These are phyloP conservation scores for Drosophila sordidula DNA, from an alignment of 2,888 invertebrate genomes.

Conservation along the genomic window DNA sequence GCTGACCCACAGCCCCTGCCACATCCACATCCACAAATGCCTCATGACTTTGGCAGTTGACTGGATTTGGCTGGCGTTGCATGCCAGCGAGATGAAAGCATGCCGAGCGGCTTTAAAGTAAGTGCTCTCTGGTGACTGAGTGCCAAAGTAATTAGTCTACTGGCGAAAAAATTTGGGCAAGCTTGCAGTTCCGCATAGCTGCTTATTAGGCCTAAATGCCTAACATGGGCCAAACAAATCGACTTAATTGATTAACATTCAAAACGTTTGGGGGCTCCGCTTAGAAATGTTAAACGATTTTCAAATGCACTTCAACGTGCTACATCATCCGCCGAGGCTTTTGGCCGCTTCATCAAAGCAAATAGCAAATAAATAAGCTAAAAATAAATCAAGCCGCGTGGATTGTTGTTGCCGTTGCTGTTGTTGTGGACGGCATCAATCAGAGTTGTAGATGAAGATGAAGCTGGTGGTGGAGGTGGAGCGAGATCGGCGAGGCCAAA, in stretches of 20 bases:
- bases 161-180: constrained; percentile 68
- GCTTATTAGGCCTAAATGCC: constrained; percentile 75
- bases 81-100: constrained; percentile 78
- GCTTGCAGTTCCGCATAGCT: constrained; percentile 77
- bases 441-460: constrained; percentile 47
- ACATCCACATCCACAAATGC: constrained; percentile 29
- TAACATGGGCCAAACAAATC: constrained; percentile 51
- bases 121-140: constrained; percentile 67
- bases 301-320: constrained; percentile 65
- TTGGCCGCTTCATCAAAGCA: constrained; percentile 59
- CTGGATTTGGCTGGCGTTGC: constrained; percentile 54
- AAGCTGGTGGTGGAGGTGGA: constrained; percentile 18
- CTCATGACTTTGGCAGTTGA: constrained; percentile 23
- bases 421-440: constrained; percentile 74
- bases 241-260: constrained; percentile 69
- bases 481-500: constrained; percentile 52
- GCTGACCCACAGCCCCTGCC: constrained; percentile 54
- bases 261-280: constrained; percentile 35
- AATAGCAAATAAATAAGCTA: constrained; percentile 62
- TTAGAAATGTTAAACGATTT: constrained; percentile 44
- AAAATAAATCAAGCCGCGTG: constrained; percentile 73
- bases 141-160: constrained; percentile 81
- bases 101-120: constrained; percentile 56
- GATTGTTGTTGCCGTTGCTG: constrained; percentile 34
- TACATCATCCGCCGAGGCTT: constrained; percentile 38